These are phyloP conservation scores for Silurus lanzhouensis DNA, from an alignment of 2,797 vertebrate species.

Conservation along the genomic window DNA sequence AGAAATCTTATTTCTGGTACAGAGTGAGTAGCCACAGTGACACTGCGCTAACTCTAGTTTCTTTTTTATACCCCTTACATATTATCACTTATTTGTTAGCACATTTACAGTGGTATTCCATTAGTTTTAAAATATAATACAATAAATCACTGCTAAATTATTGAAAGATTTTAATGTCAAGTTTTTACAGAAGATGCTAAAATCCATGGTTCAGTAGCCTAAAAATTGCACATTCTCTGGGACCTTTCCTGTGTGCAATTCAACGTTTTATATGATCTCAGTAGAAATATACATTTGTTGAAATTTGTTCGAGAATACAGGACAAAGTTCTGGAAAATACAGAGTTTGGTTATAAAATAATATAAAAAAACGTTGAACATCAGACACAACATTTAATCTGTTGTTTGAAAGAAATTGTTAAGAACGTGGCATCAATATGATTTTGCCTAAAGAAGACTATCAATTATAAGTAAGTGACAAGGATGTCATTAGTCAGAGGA, in stretches of 20 bases:
- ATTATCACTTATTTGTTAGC: not conserved
- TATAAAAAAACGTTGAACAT: not conserved
- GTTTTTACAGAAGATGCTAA: not conserved
- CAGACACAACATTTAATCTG: too few species aligned
- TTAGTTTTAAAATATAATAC: not conserved
- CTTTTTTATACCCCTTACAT: too few species aligned
- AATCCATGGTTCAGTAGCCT: not conserved
- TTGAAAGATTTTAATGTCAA: not conserved
- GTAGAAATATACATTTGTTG: not conserved
- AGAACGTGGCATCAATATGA: too few species aligned
- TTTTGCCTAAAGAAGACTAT: not conserved
- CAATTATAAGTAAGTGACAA: not conserved
- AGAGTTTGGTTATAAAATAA: not conserved
- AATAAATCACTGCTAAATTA: not conserved
- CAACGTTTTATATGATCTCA: not conserved
- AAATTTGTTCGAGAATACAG: not conserved
- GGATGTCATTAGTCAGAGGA: not conserved
- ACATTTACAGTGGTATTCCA: not conserved
- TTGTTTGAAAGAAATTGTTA: too few species aligned
- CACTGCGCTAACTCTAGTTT: too few species aligned
- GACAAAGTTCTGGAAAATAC: not conserved
- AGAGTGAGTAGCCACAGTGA: too few species aligned
- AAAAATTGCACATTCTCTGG: not conserved
- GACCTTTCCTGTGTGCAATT: not conserved
- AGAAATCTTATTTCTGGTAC: too few species aligned